Evolutionary conservation across 2,113 vertebrate genomes (phyloP).

Genomic region (Crypturellus undulatus): DNA sequence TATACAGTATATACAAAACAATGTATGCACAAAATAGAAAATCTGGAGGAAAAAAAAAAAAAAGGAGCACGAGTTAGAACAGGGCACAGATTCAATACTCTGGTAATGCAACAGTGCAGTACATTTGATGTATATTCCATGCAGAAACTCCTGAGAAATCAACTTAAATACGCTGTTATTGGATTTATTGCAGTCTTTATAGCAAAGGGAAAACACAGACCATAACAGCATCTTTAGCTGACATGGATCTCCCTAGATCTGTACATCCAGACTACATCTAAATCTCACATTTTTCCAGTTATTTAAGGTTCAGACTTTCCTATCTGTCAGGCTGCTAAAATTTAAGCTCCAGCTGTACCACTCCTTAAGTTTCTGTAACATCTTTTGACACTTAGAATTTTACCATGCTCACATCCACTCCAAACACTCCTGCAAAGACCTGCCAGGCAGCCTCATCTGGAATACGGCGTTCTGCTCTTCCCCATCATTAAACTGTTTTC

Average conservation of each 20-base stretch:
- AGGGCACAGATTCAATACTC: neutral
- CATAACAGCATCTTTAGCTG: neutral
- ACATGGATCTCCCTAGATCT: neutral
- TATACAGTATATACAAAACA: slow-evolving; percentile 99
- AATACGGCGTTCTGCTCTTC: neutral
- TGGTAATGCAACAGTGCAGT: neutral
- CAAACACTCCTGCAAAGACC: neutral
- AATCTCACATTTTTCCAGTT: neutral
- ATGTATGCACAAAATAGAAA: slow-evolving; percentile 99
- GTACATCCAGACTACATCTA: neutral
- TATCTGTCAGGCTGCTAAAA: neutral
- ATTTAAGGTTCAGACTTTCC: neutral
- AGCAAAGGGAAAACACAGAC: neutral
- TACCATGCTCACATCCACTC: neutral
- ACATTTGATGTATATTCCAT: neutral
- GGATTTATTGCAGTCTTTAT: neutral
- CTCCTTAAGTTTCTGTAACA: neutral
- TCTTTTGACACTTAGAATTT: neutral
- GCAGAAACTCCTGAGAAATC: neutral
- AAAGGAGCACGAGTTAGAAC: neutral
- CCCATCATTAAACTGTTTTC: neutral
- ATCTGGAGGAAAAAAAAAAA: slow-evolving; percentile 75
- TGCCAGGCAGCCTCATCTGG: neutral
- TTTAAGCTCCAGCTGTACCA: neutral
- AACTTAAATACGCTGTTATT: neutral